A percentile compares a stretch with the other conserved stretches of the same genome.
phyloP scores from a whole-genome alignment of 2,797 vertebrate species.

The Coendou prehensilis region DNA sequence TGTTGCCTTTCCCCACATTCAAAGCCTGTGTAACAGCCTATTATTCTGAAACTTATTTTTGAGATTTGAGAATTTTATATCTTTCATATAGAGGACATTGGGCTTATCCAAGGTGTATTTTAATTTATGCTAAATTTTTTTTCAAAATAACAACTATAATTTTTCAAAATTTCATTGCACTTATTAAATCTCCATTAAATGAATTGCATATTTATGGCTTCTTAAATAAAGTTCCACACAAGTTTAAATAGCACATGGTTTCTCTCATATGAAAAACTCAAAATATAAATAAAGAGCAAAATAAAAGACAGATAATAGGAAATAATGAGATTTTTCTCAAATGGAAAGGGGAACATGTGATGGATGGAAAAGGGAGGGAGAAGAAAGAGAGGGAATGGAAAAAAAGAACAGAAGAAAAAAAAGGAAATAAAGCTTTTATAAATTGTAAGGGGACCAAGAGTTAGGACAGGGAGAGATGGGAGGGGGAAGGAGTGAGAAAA shows the following conservation, averaged over 20 bases:
- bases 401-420: neutral
- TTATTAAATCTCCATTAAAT: neutral
- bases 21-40: neutral
- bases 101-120: neutral
- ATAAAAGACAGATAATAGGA: neutral
- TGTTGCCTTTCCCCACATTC: neutral
- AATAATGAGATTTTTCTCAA: neutral
- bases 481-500: neutral
- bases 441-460: neutral
- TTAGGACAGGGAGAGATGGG: neutral
- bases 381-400: neutral
- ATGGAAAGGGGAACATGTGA: neutral
- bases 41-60: neutral
- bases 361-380: neutral
- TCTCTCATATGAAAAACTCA: neutral
- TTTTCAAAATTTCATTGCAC: neutral
- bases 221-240: neutral
- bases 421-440: neutral
- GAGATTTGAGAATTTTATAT: neutral
- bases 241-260: neutral
- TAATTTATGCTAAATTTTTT: conserved; percentile 19
- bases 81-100: neutral
- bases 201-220: neutral
- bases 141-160: neutral
- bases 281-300: neutral